Conservation (phyloP, 2,113 vertebrate genomes). For the Vireo altiloquus region DNA sequence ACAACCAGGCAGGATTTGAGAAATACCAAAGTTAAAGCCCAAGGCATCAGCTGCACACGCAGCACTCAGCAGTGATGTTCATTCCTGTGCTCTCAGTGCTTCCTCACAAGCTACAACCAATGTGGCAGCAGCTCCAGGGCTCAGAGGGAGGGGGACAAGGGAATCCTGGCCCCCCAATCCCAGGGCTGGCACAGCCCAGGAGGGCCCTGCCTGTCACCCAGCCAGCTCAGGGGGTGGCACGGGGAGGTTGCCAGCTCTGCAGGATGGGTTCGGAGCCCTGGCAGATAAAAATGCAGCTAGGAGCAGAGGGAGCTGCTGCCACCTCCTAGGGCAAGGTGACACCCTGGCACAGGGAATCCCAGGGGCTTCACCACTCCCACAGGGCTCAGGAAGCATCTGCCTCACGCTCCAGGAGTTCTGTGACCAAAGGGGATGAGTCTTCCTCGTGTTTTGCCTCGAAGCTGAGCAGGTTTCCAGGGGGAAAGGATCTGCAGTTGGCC, state of each 20-base stretch:
- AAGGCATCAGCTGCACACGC: background rate
- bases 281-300: background rate
- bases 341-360: background rate
- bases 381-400: background rate
- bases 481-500: background rate
- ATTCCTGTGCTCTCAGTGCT: background rate
- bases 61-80: background rate
- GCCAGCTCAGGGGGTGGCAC: fast-evolving
- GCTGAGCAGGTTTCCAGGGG: background rate
- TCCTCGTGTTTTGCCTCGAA: background rate
- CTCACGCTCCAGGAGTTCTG: background rate
- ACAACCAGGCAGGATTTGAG: too few relatives aligned
- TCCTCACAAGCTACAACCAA: background rate
- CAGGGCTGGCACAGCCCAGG: background rate
- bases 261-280: background rate
- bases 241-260: background rate
- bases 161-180: fast-evolving
- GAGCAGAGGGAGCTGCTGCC: background rate
- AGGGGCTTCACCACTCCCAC: background rate
- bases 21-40: too few relatives aligned
- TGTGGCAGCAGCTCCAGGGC: background rate
- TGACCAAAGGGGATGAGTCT: background rate
- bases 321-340: background rate
- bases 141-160: background rate
- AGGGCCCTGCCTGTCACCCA: background rate